Base-by-base conservation (phyloP, 2,888 invertebrate genomes). In the Reticulitermes lucifugus region DNA sequence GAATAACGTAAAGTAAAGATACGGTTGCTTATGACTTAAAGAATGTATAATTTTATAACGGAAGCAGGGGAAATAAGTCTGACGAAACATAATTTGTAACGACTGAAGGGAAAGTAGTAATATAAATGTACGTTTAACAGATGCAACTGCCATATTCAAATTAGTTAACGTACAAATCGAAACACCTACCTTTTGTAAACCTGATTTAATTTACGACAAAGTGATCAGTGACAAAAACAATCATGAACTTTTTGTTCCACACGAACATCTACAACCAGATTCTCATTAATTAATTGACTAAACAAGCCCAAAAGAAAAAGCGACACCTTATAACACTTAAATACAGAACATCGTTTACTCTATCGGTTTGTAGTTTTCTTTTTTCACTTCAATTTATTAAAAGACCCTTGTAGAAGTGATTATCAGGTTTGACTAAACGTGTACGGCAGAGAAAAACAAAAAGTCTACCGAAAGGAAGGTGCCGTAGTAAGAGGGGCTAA, bases 271-370 rank as follows among this genome's bases (percentile, higher is more conserved):
- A 51, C 43, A 70, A 81, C 70, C 46, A 80, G 60, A 60, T 80
- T 80, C 60, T 51, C 80, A 60, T 35, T 41, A 70, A 43, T 70
- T 81, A 81, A 70, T 70, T 81, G 81, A 46, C n/a, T 70, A 81
- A 81, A 46, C 77, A 46, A 21, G 7, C 41, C 21, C 22, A 41
- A 73, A 73, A 41, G 14, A 73, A 41, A 73, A 21, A 29, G 9
- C n/a, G n/a, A 73, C 73, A 41, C 43, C 77, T 77, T 77, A 46
- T 77, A 77, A 14, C 51, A 46, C 46, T 46, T 77, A 77, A 73
- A 73, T 14, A 41, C 12, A 46, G 22, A 4, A 46, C 77, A 5
- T 46, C 46, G 77, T 77, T 77, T 77, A 46, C n/a, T 35, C 46
- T 77, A 77, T 77, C 46, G 46, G 46, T 77, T 22, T 9, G 35